phyloP scores from a whole-genome alignment of 1,140 invertebrate genomes.

The Thalassaphorura encarpata region DNA sequence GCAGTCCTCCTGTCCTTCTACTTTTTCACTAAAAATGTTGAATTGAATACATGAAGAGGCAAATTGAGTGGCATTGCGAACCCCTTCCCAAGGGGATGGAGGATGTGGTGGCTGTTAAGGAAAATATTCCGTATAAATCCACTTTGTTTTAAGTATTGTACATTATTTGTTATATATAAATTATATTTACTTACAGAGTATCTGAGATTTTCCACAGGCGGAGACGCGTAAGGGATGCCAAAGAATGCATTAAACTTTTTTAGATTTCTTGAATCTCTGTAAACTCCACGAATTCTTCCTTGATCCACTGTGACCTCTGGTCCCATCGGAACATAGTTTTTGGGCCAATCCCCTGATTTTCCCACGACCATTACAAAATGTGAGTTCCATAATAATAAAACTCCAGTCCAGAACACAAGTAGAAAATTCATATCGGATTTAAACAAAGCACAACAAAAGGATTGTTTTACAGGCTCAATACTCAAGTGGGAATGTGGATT shows the following conservation, averaged over 20 bases:
- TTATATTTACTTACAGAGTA: conserved; percentile 40
- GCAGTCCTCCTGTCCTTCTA: conserved; percentile 50
- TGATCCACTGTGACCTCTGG: conserved; percentile 12
- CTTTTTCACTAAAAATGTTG: conserved; percentile 33
- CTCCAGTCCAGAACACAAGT: neutral
- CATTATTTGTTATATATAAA: neutral
- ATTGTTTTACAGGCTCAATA: neutral
- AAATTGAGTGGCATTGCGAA: conserved; percentile 47
- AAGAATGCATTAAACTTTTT: conserved; percentile 36
- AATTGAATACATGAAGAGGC: conserved; percentile 55
- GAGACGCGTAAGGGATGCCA: conserved; percentile 47
- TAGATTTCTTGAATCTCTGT: conserved; percentile 18
- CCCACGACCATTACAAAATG: neutral
- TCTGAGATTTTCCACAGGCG: conserved; percentile 45
- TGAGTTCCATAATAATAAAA: neutral
- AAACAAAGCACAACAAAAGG: neutral
- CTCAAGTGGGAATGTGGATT: neutral
- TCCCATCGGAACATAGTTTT: neutral
- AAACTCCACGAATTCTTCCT: conserved; percentile 27
- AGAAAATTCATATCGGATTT: neutral
- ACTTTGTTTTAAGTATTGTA: neutral
- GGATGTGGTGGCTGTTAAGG: conserved; percentile 45
- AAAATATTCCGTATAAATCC: neutral
- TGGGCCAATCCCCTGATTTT: neutral
- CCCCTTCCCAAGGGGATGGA: conserved; percentile 46